Evolutionary conservation across 2,797 vertebrate species (phyloP).

Genomic region (Schizopygopsis malacanthus): DNA sequence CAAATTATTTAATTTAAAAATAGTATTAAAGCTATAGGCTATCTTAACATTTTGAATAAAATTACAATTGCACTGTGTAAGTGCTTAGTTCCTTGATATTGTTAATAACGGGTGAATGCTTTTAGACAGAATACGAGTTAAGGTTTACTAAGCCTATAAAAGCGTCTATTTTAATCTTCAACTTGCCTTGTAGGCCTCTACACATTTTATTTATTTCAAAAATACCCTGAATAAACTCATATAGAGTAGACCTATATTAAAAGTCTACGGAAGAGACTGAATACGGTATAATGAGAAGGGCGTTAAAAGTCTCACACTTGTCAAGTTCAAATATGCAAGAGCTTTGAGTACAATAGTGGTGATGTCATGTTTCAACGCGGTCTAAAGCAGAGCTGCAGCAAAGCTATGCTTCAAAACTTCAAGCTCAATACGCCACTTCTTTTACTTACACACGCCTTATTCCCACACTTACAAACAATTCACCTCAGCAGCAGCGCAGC

Average conservation of each 20-base stretch:
- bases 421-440: constrained; percentile 42
- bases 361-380: constrained; percentile 62
- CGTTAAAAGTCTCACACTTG: constrained; percentile 50
- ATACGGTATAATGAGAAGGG: constrained; percentile 35
- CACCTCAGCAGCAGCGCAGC: constrained; percentile 43
- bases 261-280: neutral
- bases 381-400: constrained; percentile 16
- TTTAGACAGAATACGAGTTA: neutral
- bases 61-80: neutral
- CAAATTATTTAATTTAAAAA: neutral
- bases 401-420: constrained; percentile 39
- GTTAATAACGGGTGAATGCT: neutral
- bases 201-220: neutral
- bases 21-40: neutral
- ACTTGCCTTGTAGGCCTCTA: neutral
- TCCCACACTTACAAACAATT: constrained; percentile 58
- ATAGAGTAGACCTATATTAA: neutral
- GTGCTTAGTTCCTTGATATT: neutral
- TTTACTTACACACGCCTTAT: constrained; percentile 71
- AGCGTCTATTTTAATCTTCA: neutral
- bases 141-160: neutral
- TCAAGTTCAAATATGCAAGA: constrained; percentile 73
- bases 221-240: neutral
- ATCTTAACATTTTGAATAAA: neutral
- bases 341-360: constrained; percentile 56